Base-by-base conservation (phyloP, 1,140 invertebrate species). In the Ceratina australensis region DNA sequence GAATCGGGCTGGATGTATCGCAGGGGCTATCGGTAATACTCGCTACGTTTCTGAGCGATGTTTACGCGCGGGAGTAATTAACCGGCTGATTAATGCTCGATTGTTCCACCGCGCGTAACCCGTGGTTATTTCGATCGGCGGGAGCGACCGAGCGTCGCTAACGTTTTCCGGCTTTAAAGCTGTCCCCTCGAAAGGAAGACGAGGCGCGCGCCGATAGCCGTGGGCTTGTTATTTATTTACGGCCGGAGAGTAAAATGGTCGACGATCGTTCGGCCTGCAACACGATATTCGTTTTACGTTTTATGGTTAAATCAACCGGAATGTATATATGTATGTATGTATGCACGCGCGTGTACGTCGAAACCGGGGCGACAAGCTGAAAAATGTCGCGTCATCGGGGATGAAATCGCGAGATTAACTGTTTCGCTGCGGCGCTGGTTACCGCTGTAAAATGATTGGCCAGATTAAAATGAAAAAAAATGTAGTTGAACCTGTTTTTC, bases 241-340 rank as follows among this genome's bases (percentile, higher is more conserved):
- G 49, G 42, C 24, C 20, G 20, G 20, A 24, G 28, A 20, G 47
- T 15, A 24, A 20, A 54, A 26, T 24, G 74, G 66, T 71, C 20
- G 74, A 61, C 57, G 74, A 61, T 76, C 66, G 7, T 16, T 52
- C n/a, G 49, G 66, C 65, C 72, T 20, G 33, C 42, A 16, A 75
- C 73, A 75, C 42, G 73, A 42, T 68, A 68, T 75, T 59, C 73
- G 64, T 75, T 75, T 75, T 68, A 75, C 64, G 54, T 75, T 75
- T 75, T 75, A 75, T 28, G 73, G 61, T 33, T 47, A 59, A 67
- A 68, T 33, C 42, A 13, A 18, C 24, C 49, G 28, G 13, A 26
- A 68, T 28, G 22, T 49, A 75, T 49, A 54, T 24, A 24, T 26
- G 22, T 54, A 54, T 49, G 5, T 67, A 68, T 49, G 52, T 33